Evolutionary conservation across 1,140 invertebrate species (phyloP).

Genomic region (Drosophila kepulauana): DNA sequence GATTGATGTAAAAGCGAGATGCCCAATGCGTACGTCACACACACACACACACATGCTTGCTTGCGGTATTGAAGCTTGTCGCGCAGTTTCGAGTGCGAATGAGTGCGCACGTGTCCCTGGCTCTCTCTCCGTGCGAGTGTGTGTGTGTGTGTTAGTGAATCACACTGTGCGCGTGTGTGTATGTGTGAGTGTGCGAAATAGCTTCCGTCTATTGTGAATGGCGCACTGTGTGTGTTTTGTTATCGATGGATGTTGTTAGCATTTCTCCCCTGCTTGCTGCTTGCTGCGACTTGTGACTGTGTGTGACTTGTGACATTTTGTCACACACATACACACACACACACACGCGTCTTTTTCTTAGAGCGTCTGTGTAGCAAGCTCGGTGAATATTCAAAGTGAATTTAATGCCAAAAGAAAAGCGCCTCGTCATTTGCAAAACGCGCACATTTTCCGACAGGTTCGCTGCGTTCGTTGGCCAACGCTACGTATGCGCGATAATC

Average conservation of each 20-base stretch:
- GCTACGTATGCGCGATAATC: constrained; percentile 3
- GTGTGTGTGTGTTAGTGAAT: constrained; percentile 24
- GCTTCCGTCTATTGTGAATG: constrained; percentile 81
- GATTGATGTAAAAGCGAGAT: constrained; percentile 79
- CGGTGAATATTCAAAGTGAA: constrained; percentile 58
- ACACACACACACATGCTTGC: background rate
- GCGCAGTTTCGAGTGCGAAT: constrained; percentile 56
- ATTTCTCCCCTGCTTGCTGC: constrained; percentile 10
- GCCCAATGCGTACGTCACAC: constrained; percentile 28
- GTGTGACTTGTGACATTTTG: constrained; percentile 74
- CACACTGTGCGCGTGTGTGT: constrained; percentile 38
- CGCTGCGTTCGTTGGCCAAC: background rate
- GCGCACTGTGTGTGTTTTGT: constrained; percentile 48
- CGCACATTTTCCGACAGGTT: constrained; percentile 24
- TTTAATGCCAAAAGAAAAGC: constrained; percentile 52
- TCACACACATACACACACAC: constrained; percentile 8
- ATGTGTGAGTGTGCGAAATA: constrained; percentile 56
- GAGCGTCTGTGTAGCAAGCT: constrained; percentile 24
- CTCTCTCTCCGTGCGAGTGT: constrained; percentile 9
- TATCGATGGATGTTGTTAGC: constrained; percentile 58
- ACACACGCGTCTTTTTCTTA: constrained; percentile 32
- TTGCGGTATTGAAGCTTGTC: constrained; percentile 27
- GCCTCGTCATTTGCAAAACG: constrained; percentile 24
- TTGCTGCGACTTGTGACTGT: constrained; percentile 48
- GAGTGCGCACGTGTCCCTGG: constrained; percentile 75